Conservation (phyloP, 2,797 vertebrate genomes). For the Gambelia wislizenii region DNA sequence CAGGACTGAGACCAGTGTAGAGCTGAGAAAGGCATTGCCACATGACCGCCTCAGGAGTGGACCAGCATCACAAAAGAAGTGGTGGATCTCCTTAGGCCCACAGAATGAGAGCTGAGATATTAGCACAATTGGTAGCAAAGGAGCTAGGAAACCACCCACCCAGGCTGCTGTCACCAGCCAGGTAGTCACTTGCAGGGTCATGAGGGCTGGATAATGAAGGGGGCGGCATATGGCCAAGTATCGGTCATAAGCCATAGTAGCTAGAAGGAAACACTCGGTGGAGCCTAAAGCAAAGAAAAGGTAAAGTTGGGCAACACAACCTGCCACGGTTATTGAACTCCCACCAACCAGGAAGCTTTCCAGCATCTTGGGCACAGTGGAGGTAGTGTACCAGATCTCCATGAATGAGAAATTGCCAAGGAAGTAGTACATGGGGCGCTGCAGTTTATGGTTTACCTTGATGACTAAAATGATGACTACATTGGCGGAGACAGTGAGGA, state of each 20-base stretch:
- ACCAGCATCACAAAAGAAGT: constrained; percentile 58
- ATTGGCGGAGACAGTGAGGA: constrained; percentile 41
- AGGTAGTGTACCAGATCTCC: constrained; percentile 50
- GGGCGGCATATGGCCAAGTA: constrained; percentile 45
- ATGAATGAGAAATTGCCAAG: constrained; percentile 55
- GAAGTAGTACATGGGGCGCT: constrained; percentile 47
- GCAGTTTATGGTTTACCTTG: constrained; percentile 23
- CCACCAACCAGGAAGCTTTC: constrained; percentile 39
- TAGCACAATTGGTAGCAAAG: constrained; percentile 50
- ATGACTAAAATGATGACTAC: constrained; percentile 40
- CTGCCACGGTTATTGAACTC: constrained; percentile 41
- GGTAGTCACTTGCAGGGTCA: constrained; percentile 28
- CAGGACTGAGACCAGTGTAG: constrained; percentile 34
- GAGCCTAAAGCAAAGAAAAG: constrained; percentile 50
- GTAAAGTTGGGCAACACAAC: constrained; percentile 46
- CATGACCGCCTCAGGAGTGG: constrained; percentile 54
- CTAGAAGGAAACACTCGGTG: constrained; percentile 49
- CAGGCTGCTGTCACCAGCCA: constrained; percentile 37
- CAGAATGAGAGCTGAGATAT: constrained; percentile 58
- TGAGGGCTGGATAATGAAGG: constrained; percentile 30
- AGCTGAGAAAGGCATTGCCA: constrained; percentile 31
- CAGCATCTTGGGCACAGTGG: constrained; percentile 47
- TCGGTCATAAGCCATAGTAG: constrained; percentile 47
- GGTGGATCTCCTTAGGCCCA: constrained; percentile 45
- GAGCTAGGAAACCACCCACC: constrained; percentile 51